Evolutionary conservation across 2,888 invertebrate genomes (phyloP), one percentile per base, ranked within the genome.

Genomic region (Cryptops parisi): DNA sequence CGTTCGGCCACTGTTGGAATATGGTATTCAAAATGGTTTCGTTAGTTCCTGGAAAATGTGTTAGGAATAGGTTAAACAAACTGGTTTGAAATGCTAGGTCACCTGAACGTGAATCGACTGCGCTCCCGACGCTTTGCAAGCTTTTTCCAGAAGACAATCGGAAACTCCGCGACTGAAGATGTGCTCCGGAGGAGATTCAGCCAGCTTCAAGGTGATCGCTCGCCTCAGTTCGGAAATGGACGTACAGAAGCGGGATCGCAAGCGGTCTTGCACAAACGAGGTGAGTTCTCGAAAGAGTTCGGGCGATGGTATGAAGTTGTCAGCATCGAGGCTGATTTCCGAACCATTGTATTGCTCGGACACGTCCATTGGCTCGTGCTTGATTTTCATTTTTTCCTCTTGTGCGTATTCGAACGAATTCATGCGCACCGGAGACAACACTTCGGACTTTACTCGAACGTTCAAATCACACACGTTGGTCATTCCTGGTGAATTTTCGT

Each of bases 101-200:
- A 45, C 45, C 21, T 45, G 19, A 23, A 22, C 9, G 3, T 45
- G 21, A 5, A 45, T 4, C 2, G 15, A 3, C 4, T 12, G 2
- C 17, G 47, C 47, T 4, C 47, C 47, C 6, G 47, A 25, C 5
- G 25, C 15, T n/a, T 17, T 27, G 25, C 26, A 25, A 47, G 53
- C 44, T 3, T 43, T n/a, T 24, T 54, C 56, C 24, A 54, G n/a
- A 12, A 56, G 19, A 22, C 23, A 5, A 38, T 54, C 54, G 1
- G 54, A 41, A 27, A 56, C 43, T 19, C 55, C 55, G 17, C 46
- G 41, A 17, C 54, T 25, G 3, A 55, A 47, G 27, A 55, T 51
- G 39, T 54, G 43, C 1, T 54, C 56, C 2, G 56, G 56, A 19
- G 25, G 47, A 26, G 44, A 43, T 40, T 51, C 38, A 25, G 54